A percentile compares a stretch with the other conserved stretches of the same genome.
Conservation (phyloP, 53 echinoderm and acorn worm species). For the Actinopyga echinites region DNA sequence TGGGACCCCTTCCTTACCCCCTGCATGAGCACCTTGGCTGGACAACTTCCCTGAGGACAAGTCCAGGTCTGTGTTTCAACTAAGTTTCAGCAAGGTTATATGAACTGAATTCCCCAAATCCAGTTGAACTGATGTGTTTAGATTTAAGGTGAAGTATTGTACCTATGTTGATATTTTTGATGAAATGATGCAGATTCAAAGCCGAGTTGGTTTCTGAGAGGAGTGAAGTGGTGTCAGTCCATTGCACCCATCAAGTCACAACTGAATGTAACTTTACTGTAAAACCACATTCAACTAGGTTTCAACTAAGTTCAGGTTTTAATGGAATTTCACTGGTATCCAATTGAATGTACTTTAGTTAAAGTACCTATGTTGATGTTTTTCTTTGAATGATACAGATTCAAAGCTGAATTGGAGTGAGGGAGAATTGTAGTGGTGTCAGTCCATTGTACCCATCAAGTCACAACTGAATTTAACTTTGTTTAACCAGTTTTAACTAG, state of each 20-base stretch:
- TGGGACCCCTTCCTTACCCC: too few relatives aligned
- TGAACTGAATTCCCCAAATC: too few relatives aligned
- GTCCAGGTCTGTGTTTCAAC: too few relatives aligned
- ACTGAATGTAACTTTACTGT: too few relatives aligned
- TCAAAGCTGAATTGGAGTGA: conserved; percentile 85
- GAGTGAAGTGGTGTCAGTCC: conserved; percentile 76
- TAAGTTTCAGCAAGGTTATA: too few relatives aligned
- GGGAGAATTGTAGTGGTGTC: conserved; percentile 85
- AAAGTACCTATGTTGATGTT: not conserved
- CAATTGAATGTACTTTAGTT: not conserved
- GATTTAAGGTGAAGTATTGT: not conserved
- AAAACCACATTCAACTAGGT: too few relatives aligned
- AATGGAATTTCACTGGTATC: too few relatives aligned
- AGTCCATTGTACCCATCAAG: conserved; percentile 67
- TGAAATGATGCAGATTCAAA: conserved; percentile 63
- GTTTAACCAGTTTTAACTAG: too few relatives aligned
- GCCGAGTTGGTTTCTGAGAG: conserved; percentile 88
- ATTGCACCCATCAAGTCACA: conserved; percentile 67
- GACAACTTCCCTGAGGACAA: too few relatives aligned
- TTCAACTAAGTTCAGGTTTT: too few relatives aligned
- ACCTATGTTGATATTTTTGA: not conserved
- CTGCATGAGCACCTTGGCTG: too few relatives aligned
- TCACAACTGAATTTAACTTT: conserved; percentile 81
- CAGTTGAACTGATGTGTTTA: too few relatives aligned
- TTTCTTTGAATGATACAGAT: conserved; percentile 41